Percentiles rank a stretch among this genome's conserved stretches.
Conservation (phyloP, 2,113 vertebrate genomes). For the Boulengerochromis microlepis region DNA sequence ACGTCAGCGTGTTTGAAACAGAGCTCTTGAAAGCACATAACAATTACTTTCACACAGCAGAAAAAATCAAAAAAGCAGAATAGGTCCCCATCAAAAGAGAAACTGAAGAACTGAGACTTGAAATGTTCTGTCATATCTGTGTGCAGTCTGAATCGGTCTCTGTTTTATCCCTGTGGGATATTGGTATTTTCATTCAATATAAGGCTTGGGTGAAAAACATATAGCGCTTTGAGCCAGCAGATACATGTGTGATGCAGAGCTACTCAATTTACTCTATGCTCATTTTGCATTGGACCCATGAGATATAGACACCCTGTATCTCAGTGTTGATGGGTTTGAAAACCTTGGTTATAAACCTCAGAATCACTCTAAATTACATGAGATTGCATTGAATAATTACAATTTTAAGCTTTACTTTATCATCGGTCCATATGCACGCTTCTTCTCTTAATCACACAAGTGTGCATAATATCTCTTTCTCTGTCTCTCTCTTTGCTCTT, state of each 20-base stretch:
- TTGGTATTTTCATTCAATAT: not conserved
- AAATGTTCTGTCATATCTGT: slow-evolving; percentile 17
- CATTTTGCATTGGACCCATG: not conserved
- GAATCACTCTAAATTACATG: not conserved
- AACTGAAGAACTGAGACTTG: not conserved
- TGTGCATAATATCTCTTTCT: not conserved
- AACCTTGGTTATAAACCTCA: not conserved
- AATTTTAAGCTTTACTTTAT: not conserved
- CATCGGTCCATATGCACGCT: not conserved
- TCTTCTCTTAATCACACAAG: not conserved
- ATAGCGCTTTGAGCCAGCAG: not conserved
- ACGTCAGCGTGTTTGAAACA: not conserved
- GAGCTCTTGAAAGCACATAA: not conserved
- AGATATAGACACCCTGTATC: not conserved
- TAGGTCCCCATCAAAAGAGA: not conserved
- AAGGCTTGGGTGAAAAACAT: not conserved
- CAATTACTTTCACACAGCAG: not conserved
- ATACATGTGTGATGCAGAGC: not conserved
- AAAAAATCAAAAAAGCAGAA: not conserved
- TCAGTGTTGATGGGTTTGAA: not conserved
- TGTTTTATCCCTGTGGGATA: not conserved
- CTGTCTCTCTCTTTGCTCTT: not conserved
- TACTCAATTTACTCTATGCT: not conserved
- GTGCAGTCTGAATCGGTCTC: not conserved
- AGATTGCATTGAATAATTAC: not conserved